A percentile compares a stretch with the other conserved stretches of the same genome.
Conservation (phyloP, 2,888 invertebrate species). For the Sphecodes monilicornis region DNA sequence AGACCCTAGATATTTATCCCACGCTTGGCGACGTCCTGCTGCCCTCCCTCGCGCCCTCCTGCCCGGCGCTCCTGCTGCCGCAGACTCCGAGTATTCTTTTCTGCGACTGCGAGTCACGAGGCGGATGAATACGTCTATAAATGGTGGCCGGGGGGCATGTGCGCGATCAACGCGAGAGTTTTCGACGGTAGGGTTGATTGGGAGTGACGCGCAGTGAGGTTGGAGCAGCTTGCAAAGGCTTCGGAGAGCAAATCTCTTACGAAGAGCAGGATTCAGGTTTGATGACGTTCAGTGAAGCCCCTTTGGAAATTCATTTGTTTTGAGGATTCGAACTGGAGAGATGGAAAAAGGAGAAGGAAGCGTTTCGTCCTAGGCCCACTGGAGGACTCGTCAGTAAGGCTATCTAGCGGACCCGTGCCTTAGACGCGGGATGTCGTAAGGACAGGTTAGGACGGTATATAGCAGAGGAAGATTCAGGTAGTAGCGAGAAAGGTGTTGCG, state of each 20-base stretch:
- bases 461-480: too few relatives aligned
- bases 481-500: too few relatives aligned
- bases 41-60: constrained; percentile 43
- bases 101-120: constrained; percentile 56
- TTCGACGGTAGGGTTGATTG: background rate
- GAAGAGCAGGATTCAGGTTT: too few relatives aligned
- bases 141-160: constrained; percentile 52
- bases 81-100: constrained; percentile 42
- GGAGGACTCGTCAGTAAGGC: too few relatives aligned
- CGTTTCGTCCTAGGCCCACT: too few relatives aligned
- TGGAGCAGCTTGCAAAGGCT: too few relatives aligned
- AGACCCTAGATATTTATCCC: constrained; percentile 76
- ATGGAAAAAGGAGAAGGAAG: too few relatives aligned
- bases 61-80: background rate
- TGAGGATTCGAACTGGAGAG: background rate
- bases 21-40: constrained; percentile 69
- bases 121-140: constrained; percentile 58
- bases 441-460: too few relatives aligned
- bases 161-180: background rate
- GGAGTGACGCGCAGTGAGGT: background rate
- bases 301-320: background rate
- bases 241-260: too few relatives aligned
- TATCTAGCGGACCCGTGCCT: too few relatives aligned
- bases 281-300: background rate
- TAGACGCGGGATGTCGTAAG: too few relatives aligned